These are phyloP conservation scores for Heliornis fulica DNA, from an alignment of 2,113 vertebrate genomes.

Conservation along the genomic window DNA sequence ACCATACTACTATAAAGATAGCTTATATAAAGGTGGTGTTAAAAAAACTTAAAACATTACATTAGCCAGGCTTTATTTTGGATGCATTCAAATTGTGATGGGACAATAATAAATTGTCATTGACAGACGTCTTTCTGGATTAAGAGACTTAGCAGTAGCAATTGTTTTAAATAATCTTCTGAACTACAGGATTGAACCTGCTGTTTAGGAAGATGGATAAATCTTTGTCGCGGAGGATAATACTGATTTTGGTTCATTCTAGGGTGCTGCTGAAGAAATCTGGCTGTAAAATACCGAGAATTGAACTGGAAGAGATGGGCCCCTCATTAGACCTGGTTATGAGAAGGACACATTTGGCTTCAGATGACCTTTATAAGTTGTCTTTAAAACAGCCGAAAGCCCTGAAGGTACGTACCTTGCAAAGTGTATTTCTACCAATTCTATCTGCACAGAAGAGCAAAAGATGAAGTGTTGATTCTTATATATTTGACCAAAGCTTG, in stretches of 20 bases:
- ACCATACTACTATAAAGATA: not conserved
- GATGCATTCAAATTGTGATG: not conserved
- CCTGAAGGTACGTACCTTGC: constrained; percentile 80
- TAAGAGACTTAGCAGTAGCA: not conserved
- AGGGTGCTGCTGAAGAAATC: constrained; percentile 94
- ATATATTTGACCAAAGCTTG: not conserved
- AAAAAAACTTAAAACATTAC: too few relatives aligned
- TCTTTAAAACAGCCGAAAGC: constrained; percentile 87
- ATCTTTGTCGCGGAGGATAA: not conserved
- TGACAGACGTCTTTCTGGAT: not conserved
- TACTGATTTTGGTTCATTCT: not conserved
- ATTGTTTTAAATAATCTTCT: not conserved
- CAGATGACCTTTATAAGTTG: constrained; percentile 90
- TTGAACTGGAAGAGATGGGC: constrained; percentile 96
- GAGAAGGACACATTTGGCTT: constrained; percentile 90
- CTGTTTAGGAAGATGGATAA: not conserved
- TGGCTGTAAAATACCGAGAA: constrained; percentile 90
- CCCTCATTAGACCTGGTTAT: constrained; percentile 88
- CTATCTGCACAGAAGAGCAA: not conserved
- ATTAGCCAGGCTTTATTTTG: not conserved
- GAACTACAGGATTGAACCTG: not conserved
- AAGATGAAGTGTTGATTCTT: not conserved
- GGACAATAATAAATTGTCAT: not conserved
- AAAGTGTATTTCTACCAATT: not conserved
- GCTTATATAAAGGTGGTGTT: too few relatives aligned